Evolutionary conservation across 2,797 vertebrate species (phyloP).

Genomic region (Acanthurus tractus): DNA sequence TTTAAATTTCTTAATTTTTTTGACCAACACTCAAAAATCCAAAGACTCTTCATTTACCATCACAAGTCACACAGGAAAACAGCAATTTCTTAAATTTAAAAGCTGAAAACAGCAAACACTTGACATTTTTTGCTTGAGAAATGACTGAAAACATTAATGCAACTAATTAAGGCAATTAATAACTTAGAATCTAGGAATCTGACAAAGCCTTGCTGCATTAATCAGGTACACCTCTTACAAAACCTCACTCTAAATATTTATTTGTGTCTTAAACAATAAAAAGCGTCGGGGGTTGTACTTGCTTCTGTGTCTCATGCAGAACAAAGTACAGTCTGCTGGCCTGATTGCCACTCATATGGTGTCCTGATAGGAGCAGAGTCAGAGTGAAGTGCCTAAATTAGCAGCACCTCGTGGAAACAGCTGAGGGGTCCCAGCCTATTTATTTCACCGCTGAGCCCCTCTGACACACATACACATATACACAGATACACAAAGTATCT

Average conservation of each 20-base stretch:
- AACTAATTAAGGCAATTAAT: too few species aligned
- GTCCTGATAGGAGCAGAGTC: constrained; percentile 70
- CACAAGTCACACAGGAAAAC: too few species aligned
- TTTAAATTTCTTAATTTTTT: too few species aligned
- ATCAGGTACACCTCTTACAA: not conserved
- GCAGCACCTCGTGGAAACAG: constrained; percentile 85
- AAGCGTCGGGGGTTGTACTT: not conserved
- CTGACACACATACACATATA: constrained; percentile 10
- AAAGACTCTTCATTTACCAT: too few species aligned
- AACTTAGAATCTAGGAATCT: too few species aligned
- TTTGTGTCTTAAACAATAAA: not conserved
- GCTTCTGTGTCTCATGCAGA: constrained; percentile 16
- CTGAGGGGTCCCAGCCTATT: constrained; percentile 85
- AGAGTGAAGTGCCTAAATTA: constrained; percentile 82
- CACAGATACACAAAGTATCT: constrained; percentile 21
- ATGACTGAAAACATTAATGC: too few species aligned
- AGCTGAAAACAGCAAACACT: too few species aligned
- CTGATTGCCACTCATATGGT: constrained; percentile 48
- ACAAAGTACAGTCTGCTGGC: constrained; percentile 41
- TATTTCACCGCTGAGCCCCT: constrained; percentile 78
- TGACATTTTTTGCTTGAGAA: too few species aligned
- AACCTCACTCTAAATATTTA: not conserved
- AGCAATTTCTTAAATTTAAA: too few species aligned
- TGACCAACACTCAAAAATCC: too few species aligned
- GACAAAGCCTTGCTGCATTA: too few species aligned